Evolutionary conservation across 2,797 vertebrate species (phyloP).

Genomic region (Poeciliopsis presidionis): DNA sequence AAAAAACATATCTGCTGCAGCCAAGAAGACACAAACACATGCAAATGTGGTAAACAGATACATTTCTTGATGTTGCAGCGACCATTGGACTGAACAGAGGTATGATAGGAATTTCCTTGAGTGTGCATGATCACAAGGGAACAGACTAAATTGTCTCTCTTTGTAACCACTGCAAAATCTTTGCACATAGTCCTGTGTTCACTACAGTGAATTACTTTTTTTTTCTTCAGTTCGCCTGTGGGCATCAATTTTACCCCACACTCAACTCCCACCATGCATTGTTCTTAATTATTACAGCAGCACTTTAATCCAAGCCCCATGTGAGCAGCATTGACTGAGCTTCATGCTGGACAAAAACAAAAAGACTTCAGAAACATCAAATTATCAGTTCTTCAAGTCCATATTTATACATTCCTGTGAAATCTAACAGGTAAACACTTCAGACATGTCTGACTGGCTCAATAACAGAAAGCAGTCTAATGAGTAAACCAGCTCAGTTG

Average conservation of each 20-base stretch:
- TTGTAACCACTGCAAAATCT: conserved; percentile 14
- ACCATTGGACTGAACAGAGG: neutral
- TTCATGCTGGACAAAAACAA: conserved; percentile 12
- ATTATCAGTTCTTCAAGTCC: conserved; percentile 5
- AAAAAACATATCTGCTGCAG: conserved; percentile 63
- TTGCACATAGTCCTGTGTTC: conserved; percentile 12
- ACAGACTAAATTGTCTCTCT: conserved; percentile 8
- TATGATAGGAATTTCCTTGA: conserved; percentile 33
- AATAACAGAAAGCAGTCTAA: conserved; percentile 47
- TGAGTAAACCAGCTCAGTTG: conserved; percentile 47
- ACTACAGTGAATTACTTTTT: conserved; percentile 23
- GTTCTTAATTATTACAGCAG: conserved; percentile 60
- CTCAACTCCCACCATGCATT: conserved; percentile 49
- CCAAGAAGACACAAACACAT: conserved; percentile 10
- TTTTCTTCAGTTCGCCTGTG: conserved; percentile 31
- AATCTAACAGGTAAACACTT: conserved; percentile 31
- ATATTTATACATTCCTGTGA: conserved; percentile 14
- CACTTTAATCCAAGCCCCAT: conserved; percentile 34
- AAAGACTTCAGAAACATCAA: conserved; percentile 13
- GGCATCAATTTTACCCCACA: conserved; percentile 29
- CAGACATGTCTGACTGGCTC: conserved; percentile 27
- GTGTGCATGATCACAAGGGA: conserved; percentile 29
- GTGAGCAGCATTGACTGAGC: conserved; percentile 20
- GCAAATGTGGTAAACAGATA: conserved; percentile 7
- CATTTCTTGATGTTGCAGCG: conserved; percentile 16